A percentile compares a stretch with the other conserved stretches of the same genome.
phyloP scores from a whole-genome alignment of 2,888 invertebrate genomes.

The Phortica okadai region DNA sequence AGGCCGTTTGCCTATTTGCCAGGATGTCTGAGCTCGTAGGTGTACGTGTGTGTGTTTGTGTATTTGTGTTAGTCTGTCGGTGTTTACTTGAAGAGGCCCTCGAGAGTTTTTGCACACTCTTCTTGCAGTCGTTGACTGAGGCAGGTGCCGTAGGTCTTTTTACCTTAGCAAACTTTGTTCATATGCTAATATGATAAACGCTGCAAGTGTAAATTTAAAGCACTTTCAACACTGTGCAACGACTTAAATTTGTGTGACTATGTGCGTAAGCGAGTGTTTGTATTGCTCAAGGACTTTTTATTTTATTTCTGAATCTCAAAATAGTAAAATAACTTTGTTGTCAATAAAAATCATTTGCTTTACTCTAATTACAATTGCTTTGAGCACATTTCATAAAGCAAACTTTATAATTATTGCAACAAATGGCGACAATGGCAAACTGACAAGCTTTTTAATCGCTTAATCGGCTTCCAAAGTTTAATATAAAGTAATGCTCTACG shows the following conservation, averaged over 20 bases:
- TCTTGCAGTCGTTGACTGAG: not conserved
- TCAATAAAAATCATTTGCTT: not conserved
- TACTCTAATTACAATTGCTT: slow-evolving; percentile 21
- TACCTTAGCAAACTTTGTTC: slow-evolving; percentile 25
- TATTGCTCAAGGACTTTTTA: not conserved
- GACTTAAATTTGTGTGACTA: not conserved
- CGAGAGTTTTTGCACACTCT: slow-evolving; percentile 54
- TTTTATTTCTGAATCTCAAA: not conserved
- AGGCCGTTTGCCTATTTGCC: slow-evolving; percentile 1
- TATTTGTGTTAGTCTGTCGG: slow-evolving; percentile 33
- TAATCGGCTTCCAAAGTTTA: slow-evolving; percentile 68
- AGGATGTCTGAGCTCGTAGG: not conserved
- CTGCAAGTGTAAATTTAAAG: slow-evolving; percentile 58
- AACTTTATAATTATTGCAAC: slow-evolving; percentile 63
- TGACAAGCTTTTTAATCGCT: slow-evolving; percentile 70
- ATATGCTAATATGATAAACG: slow-evolving; percentile 29
- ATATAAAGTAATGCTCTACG: slow-evolving; percentile 58
- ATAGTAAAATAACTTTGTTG: not conserved
- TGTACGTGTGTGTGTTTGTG: slow-evolving; percentile 25
- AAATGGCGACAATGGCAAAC: slow-evolving; percentile 64
- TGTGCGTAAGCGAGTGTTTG: not conserved
- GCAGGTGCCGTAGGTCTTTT: not conserved
- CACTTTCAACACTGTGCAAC: not conserved
- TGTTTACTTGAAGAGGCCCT: slow-evolving; percentile 59
- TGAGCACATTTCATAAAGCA: slow-evolving; percentile 38